Conservation (phyloP, 1,140 invertebrate species). For the Lutraria rhynchaena region DNA sequence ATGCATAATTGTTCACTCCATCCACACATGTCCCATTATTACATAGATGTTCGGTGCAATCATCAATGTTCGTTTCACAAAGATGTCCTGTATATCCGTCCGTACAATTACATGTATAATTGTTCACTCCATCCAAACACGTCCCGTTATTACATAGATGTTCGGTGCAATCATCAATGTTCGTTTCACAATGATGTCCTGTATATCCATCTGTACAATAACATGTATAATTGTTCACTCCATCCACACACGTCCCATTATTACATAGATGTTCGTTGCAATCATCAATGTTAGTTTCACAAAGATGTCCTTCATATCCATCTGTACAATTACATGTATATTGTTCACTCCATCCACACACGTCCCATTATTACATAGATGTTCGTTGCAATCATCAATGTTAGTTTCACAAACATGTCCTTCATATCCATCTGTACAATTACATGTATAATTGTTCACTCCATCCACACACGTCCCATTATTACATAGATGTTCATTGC, state of each 20-base stretch:
- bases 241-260: slow-evolving; percentile 46
- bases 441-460: slow-evolving; percentile 15
- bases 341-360: background rate
- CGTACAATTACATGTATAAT: slow-evolving; percentile 59
- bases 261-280: slow-evolving; percentile 45
- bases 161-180: background rate
- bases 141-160: slow-evolving; percentile 42
- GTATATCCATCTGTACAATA: slow-evolving; percentile 39
- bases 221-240: slow-evolving; percentile 44
- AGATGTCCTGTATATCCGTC: slow-evolving; percentile 26
- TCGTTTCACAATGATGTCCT: slow-evolving; percentile 44
- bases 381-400: background rate
- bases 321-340: slow-evolving; percentile 13
- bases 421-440: slow-evolving; percentile 73
- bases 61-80: slow-evolving; percentile 68
- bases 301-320: slow-evolving; percentile 5
- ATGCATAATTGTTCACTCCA: background rate
- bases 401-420: slow-evolving; percentile 37
- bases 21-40: slow-evolving; percentile 15
- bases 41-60: background rate
- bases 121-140: slow-evolving; percentile 31
- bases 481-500: too few species aligned
- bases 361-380: background rate
- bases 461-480: slow-evolving; percentile 4
- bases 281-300: slow-evolving; percentile 28